Percentiles rank a stretch among this genome's conserved stretches.
phyloP scores from a whole-genome alignment of 1,140 invertebrate species.

The Zaprionus lachaisei region DNA sequence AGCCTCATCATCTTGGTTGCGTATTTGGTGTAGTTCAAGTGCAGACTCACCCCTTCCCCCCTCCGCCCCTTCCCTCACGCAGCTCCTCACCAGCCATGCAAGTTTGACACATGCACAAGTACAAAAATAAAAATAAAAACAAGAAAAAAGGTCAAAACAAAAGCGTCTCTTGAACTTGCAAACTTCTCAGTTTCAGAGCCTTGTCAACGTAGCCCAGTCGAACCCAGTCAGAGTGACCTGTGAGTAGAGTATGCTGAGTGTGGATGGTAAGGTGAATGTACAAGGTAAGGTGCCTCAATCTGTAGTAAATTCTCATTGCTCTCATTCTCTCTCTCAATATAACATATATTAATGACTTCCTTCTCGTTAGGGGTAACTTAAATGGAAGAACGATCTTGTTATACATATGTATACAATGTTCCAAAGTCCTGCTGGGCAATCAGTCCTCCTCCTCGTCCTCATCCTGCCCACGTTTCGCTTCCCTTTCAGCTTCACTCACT shows the following conservation, averaged over 20 bases:
- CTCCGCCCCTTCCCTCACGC: not conserved
- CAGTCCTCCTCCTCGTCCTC: not conserved
- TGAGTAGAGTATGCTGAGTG: not conserved
- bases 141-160: constrained; percentile 51
- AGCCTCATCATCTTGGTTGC: not conserved
- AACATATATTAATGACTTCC: too few relatives aligned
- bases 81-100: constrained; percentile 1
- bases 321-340: too few relatives aligned
- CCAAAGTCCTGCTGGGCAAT: not conserved
- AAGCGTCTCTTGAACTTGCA: constrained; percentile 32
- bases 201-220: not conserved
- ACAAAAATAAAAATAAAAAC: constrained; percentile 53
- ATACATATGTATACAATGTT: not conserved
- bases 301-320: too few relatives aligned
- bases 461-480: not conserved
- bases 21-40: constrained; percentile 74
- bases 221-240: not conserved
- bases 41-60: constrained; percentile 35
- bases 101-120: constrained; percentile 78
- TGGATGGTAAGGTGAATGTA: not conserved
- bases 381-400: not conserved
- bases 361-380: too few relatives aligned
- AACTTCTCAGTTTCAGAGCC: constrained; percentile 7
- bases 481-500: constrained; percentile 33
- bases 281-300: too few relatives aligned